phyloP scores from a whole-genome alignment of 1,140 invertebrate species.

The Linepithema humile region DNA sequence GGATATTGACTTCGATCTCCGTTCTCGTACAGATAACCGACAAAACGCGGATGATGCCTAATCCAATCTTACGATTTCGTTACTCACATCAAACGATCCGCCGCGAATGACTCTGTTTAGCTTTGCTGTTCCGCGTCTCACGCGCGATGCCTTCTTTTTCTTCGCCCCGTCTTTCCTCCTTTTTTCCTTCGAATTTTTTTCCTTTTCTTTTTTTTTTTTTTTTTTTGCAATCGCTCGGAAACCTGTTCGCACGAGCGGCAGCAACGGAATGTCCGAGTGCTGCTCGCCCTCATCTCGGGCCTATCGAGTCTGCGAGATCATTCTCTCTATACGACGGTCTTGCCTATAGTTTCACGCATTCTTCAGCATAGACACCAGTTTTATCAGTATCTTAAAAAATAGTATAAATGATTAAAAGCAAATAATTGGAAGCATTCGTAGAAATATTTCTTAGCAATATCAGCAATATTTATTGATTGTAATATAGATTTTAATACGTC shows the following conservation, averaged over 20 bases:
- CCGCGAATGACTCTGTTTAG: slow-evolving; percentile 69
- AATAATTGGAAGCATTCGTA: not conserved
- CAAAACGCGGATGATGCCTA: not conserved
- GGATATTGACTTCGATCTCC: not conserved
- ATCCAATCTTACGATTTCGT: slow-evolving; percentile 14
- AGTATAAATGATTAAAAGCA: not conserved
- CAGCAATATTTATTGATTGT: not conserved
- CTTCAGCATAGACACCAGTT: not conserved
- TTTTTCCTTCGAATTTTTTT: slow-evolving; percentile 31
- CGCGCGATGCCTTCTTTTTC: slow-evolving; percentile 18
- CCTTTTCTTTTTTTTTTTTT: slow-evolving; percentile 36
- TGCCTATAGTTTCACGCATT: slow-evolving; percentile 13
- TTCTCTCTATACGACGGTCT: slow-evolving; percentile 62
- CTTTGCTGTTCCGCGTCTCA: slow-evolving; percentile 16
- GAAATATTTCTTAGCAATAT: not conserved
- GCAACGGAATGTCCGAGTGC: slow-evolving; percentile 70
- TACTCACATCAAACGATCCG: slow-evolving; percentile 57
- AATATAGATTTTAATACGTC: not conserved
- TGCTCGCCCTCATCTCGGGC: slow-evolving; percentile 67
- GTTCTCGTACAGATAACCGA: not conserved
- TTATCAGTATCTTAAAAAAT: not conserved
- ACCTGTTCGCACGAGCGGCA: slow-evolving; percentile 67
- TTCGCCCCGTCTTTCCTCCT: slow-evolving; percentile 23
- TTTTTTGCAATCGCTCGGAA: slow-evolving; percentile 68
- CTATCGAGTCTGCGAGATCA: slow-evolving; percentile 55